phyloP scores from a whole-genome alignment of 2,888 invertebrate species.

The Cacoxenus indagator region DNA sequence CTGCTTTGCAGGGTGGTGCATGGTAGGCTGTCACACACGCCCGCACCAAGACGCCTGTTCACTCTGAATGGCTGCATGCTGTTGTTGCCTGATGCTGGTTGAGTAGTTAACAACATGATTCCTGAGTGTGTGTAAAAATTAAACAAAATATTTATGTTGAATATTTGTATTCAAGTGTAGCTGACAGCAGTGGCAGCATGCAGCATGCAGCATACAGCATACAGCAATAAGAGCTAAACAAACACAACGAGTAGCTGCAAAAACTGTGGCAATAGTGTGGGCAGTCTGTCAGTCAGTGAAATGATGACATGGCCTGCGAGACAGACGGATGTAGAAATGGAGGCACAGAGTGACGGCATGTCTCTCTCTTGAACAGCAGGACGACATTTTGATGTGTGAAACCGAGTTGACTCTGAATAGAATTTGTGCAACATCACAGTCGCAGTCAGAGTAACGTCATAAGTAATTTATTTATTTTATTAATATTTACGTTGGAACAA shows the following conservation, averaged over 20 bases:
- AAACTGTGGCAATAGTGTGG: constrained; percentile 11
- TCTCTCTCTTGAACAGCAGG: neutral
- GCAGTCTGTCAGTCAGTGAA: neutral
- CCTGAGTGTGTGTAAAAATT: constrained; percentile 23
- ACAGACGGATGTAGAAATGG: neutral
- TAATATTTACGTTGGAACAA: neutral
- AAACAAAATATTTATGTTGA: constrained; percentile 35
- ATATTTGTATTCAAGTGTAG: constrained; percentile 30
- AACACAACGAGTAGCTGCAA: neutral
- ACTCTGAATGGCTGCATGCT: neutral
- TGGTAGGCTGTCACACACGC: neutral
- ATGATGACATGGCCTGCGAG: constrained; percentile 1
- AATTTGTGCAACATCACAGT: neutral
- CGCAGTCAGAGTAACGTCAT: neutral
- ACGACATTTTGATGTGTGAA: neutral
- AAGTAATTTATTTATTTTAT: no score
- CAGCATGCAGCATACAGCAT: no score
- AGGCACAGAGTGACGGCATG: neutral
- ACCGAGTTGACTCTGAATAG: neutral
- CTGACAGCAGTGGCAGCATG: neutral
- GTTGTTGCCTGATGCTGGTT: neutral
- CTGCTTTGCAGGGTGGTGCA: neutral
- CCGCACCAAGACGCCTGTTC: neutral
- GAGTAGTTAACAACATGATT: constrained; percentile 18
- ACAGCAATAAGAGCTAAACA: neutral